These are phyloP conservation scores for Sebastiscus tertius DNA, from an alignment of 2,797 vertebrate species.

Conservation along the genomic window DNA sequence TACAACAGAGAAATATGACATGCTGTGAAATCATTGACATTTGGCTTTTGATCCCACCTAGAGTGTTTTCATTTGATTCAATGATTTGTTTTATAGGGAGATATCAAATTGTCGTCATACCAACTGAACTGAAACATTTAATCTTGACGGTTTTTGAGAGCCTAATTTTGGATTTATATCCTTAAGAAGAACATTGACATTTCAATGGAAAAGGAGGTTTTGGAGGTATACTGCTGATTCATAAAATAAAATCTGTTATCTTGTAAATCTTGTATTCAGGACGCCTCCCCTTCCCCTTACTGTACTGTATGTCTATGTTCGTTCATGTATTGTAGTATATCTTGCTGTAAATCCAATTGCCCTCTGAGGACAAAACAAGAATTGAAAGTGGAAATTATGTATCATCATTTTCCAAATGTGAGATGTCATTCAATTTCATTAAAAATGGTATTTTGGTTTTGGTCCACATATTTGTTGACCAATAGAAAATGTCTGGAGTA, in stretches of 20 bases:
- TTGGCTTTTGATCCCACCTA: not conserved
- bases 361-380: not conserved
- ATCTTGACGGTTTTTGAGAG: too few relatives aligned
- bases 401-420: not conserved
- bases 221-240: too few relatives aligned
- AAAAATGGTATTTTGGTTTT: not conserved
- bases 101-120: too few relatives aligned
- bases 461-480: not conserved
- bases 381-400: not conserved
- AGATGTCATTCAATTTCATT: not conserved
- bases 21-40: not conserved
- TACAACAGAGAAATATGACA: not conserved
- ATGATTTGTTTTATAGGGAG: not conserved
- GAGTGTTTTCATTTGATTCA: not conserved
- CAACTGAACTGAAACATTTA: too few relatives aligned
- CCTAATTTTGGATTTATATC: too few relatives aligned
- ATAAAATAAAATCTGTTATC: too few relatives aligned
- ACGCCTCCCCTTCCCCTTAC: not conserved
- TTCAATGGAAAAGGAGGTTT: too few relatives aligned
- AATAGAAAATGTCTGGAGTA: not conserved
- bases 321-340: not conserved
- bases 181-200: too few relatives aligned
- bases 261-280: not conserved
- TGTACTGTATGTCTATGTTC: not conserved
- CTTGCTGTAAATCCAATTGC: not conserved